phyloP scores from a whole-genome alignment of 2,797 vertebrate genomes.

The Sciaenops ocellatus region DNA sequence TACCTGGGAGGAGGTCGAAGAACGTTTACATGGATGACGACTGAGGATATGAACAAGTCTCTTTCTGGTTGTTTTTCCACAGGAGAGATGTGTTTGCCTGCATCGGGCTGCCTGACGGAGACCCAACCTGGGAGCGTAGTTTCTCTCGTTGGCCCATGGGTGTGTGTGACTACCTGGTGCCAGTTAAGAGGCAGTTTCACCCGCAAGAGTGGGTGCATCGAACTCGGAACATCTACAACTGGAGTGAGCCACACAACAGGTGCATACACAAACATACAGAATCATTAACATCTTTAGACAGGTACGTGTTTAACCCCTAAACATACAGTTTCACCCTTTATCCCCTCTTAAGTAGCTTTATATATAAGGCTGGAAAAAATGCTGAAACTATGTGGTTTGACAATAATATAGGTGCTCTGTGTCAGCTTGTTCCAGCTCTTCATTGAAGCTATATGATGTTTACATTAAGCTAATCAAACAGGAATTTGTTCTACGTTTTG shows the following conservation, averaged over 20 bases:
- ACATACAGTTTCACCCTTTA: neutral
- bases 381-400: neutral
- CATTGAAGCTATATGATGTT: neutral
- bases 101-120: constrained; percentile 94
- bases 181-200: constrained; percentile 85
- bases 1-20: constrained; percentile 6
- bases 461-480: neutral
- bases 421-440: neutral
- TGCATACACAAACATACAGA: constrained; percentile 48
- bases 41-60: neutral
- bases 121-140: constrained; percentile 91
- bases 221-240: constrained; percentile 93
- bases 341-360: neutral
- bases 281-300: neutral
- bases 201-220: constrained; percentile 89
- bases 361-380: neutral
- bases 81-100: constrained; percentile 93
- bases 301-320: neutral
- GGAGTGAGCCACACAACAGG: constrained; percentile 90
- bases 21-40: neutral
- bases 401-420: neutral
- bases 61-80: constrained; percentile 46
- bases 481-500: neutral
- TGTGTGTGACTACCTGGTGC: constrained; percentile 92
- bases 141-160: constrained; percentile 95